A percentile compares a stretch with the other conserved stretches of the same genome.
Evolutionary conservation across 2,113 vertebrate species (phyloP).

Genomic region (Amblyopsis rosae): DNA sequence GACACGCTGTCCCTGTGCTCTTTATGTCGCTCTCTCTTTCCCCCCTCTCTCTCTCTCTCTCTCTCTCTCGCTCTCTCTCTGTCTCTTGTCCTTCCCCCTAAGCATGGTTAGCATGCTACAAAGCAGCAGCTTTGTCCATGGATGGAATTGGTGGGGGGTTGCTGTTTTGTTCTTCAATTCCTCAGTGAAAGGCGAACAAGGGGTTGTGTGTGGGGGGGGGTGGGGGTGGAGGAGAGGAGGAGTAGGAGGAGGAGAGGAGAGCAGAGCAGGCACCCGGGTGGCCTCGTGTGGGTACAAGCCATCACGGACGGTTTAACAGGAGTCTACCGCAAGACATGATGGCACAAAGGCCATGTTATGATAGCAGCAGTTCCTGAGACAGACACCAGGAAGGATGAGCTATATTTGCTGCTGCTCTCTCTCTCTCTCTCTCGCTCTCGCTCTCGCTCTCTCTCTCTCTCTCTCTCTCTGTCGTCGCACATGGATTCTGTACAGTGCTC

Average conservation of each 20-base stretch:
- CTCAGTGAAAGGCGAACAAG: slow-evolving; percentile 19
- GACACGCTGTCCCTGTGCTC: slow-evolving; percentile 10
- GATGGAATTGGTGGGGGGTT: slow-evolving; percentile 42
- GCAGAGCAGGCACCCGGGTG: no score
- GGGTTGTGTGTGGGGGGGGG: slow-evolving; percentile 1
- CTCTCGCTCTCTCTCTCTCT: neutral
- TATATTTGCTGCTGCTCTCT: neutral
- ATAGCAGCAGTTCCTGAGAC: slow-evolving; percentile 48
- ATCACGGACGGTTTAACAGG: slow-evolving; percentile 59
- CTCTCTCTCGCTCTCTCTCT: neutral
- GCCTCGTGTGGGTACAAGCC: slow-evolving; percentile 43
- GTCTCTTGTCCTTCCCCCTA: slow-evolving; percentile 18
- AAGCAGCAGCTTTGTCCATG: slow-evolving; percentile 58
- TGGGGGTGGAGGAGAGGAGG: neutral
- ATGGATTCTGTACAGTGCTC: neutral
- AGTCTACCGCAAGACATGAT: slow-evolving; percentile 34
- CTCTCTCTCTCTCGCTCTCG: neutral
- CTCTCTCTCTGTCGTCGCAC: neutral
- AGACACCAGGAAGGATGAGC: slow-evolving; percentile 49
- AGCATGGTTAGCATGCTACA: slow-evolving; percentile 61
- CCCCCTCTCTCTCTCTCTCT: slow-evolving; percentile 20
- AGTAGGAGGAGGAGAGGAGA: neutral
- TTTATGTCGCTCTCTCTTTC: neutral
- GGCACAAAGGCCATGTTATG: slow-evolving; percentile 55
- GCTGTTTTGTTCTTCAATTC: slow-evolving; percentile 37